Percentiles rank a stretch among this genome's conserved stretches.
These are phyloP conservation scores for Caenorhabditis sinica DNA, from an alignment of 2,888 invertebrate genomes.

Conservation along the genomic window DNA sequence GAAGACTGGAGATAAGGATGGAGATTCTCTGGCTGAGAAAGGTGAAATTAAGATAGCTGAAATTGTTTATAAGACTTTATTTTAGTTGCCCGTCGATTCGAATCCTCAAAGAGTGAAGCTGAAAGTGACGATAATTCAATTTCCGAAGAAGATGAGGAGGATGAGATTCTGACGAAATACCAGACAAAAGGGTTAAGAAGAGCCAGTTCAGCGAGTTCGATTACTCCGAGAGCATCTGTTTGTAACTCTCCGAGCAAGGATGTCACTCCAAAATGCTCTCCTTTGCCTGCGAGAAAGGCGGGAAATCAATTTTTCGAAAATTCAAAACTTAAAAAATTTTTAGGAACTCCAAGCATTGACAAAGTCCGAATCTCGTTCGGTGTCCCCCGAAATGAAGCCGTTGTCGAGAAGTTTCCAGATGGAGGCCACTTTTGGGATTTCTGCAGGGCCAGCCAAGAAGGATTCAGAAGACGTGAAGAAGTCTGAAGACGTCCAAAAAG, in stretches of 20 bases:
- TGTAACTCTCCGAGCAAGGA: slow-evolving; percentile 63
- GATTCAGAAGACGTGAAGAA: slow-evolving; percentile 24
- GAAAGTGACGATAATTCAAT: slow-evolving; percentile 49
- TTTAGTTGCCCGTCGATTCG: slow-evolving; percentile 38
- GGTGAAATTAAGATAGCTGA: not conserved
- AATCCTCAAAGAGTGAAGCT: slow-evolving; percentile 54
- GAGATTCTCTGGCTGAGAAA: slow-evolving; percentile 38
- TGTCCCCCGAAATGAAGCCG: slow-evolving; percentile 38
- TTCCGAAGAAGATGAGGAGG: slow-evolving; percentile 42
- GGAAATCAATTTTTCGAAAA: not conserved
- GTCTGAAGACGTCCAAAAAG: slow-evolving; percentile 32
- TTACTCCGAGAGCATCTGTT: slow-evolving; percentile 59
- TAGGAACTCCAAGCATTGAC: not conserved
- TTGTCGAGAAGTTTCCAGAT: slow-evolving; percentile 51
- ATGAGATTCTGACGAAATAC: slow-evolving; percentile 44
- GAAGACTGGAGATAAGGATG: slow-evolving; percentile 1
- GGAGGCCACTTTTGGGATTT: slow-evolving; percentile 47
- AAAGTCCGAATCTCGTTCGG: slow-evolving; percentile 7
- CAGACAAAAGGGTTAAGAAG: slow-evolving; percentile 45
- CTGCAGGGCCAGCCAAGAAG: not conserved
- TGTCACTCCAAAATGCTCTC: slow-evolving; percentile 64
- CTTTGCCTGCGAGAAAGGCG: slow-evolving; percentile 44
- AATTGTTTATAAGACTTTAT: not conserved
- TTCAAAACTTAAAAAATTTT: not conserved
- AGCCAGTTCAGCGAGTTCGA: slow-evolving; percentile 52